These are phyloP conservation scores for Amia ocellicauda DNA, from an alignment of 2,113 vertebrate species.

Conservation along the genomic window DNA sequence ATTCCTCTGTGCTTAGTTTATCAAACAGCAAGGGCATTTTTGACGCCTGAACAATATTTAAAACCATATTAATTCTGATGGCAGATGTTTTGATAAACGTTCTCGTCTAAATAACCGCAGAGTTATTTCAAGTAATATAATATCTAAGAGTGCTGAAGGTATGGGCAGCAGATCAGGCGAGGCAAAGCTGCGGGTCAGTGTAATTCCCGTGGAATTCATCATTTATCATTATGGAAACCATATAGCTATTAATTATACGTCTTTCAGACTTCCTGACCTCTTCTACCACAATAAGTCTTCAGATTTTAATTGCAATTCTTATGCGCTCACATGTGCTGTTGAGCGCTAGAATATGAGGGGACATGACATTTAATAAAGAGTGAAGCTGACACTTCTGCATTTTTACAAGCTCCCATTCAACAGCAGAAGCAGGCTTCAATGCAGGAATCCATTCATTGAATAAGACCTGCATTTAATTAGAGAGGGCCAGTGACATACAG, in stretches of 20 bases:
- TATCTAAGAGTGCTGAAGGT: background rate
- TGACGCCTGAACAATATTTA: background rate
- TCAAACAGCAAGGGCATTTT: background rate
- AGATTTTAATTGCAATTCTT: slow-evolving; percentile 2
- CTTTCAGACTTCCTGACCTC: slow-evolving; percentile 1
- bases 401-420: slow-evolving; percentile 12
- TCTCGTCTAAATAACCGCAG: background rate
- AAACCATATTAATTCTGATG: background rate
- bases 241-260: background rate
- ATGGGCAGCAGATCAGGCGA: background rate
- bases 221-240: slow-evolving; percentile 2
- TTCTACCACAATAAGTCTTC: background rate
- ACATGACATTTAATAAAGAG: background rate
- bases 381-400: background rate
- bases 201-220: background rate
- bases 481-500: no score
- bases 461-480: no score
- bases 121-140: background rate
- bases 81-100: background rate
- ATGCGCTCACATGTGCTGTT: background rate
- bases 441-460: no score
- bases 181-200: background rate
- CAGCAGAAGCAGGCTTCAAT: slow-evolving; percentile 6
- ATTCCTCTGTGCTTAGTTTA: background rate
- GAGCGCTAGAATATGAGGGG: background rate